These are phyloP conservation scores for Pelmatolapia mariae DNA, from an alignment of 2,113 vertebrate species.

Conservation along the genomic window DNA sequence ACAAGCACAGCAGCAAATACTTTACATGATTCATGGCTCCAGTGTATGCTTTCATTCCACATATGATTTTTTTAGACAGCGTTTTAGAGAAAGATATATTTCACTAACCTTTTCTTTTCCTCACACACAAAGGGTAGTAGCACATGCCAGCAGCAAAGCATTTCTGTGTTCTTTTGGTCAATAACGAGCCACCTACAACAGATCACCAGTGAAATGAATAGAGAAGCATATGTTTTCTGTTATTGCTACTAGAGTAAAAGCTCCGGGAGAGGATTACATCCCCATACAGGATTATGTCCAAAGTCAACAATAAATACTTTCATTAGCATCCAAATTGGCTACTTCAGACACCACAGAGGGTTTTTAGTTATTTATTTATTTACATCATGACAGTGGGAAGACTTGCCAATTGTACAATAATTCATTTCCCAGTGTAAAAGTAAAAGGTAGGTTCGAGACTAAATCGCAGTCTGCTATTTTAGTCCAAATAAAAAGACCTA, in stretches of 20 bases:
- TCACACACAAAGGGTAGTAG: background rate
- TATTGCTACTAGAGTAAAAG: background rate
- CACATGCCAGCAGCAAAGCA: background rate
- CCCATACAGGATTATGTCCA: background rate
- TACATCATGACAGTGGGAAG: background rate
- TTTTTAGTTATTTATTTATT: background rate
- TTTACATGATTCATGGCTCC: background rate
- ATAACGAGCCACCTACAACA: background rate
- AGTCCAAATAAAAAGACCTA: background rate
- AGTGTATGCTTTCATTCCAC: background rate
- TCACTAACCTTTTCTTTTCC: background rate
- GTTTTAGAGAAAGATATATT: background rate
- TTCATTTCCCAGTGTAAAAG: background rate
- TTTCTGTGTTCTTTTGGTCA: background rate
- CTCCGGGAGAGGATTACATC: constrained; percentile 2
- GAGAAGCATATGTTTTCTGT: background rate
- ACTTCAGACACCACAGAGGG: background rate
- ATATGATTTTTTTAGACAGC: background rate
- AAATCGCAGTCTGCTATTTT: background rate
- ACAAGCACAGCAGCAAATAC: background rate
- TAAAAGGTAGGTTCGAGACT: background rate
- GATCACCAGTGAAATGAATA: background rate
- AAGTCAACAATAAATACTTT: background rate
- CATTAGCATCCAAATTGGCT: background rate
- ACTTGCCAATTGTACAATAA: background rate